These are phyloP conservation scores for Seira musarum DNA, from an alignment of 2,888 invertebrate species.

Conservation along the genomic window DNA sequence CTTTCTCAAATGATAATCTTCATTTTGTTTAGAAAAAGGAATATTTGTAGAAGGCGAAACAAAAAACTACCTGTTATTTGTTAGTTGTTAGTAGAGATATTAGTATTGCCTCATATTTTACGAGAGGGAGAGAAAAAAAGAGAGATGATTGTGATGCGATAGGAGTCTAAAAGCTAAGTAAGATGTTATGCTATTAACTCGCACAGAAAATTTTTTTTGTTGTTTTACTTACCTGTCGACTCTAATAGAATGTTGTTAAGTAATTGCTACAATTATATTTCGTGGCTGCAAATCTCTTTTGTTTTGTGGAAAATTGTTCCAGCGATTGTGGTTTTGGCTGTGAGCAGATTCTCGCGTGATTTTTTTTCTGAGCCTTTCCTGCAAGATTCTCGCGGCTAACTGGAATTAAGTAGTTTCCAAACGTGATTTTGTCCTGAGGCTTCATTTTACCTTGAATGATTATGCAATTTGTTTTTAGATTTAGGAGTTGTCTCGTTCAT, in stretches of 20 bases:
- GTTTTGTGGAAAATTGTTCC: not conserved
- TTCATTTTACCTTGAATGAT: not conserved
- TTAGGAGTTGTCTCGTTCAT: not conserved
- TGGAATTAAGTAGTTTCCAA: not conserved
- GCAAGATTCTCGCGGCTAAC: not conserved
- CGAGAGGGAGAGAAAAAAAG: not conserved
- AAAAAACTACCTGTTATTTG: slow-evolving; percentile 59
- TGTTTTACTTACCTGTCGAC: slow-evolving; percentile 35
- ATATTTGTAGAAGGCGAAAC: slow-evolving; percentile 41
- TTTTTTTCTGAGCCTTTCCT: not conserved
- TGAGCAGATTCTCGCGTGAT: not conserved
- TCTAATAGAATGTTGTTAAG: slow-evolving; percentile 56
- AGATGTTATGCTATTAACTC: slow-evolving; percentile 46
- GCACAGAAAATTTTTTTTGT: slow-evolving; percentile 21
- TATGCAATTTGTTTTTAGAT: not conserved
- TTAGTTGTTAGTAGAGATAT: slow-evolving; percentile 37
- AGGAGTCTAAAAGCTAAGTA: slow-evolving; percentile 22
- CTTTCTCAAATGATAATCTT: slow-evolving; percentile 30
- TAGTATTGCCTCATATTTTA: slow-evolving; percentile 39
- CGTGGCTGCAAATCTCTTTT: not conserved
- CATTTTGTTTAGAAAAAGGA: slow-evolving; percentile 40
- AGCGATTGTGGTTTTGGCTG: not conserved
- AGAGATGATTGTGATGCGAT: not conserved
- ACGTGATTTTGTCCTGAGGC: not conserved
- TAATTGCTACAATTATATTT: slow-evolving; percentile 55